phyloP scores from a whole-genome alignment of 2,113 vertebrate genomes.

The Strix aluco region DNA sequence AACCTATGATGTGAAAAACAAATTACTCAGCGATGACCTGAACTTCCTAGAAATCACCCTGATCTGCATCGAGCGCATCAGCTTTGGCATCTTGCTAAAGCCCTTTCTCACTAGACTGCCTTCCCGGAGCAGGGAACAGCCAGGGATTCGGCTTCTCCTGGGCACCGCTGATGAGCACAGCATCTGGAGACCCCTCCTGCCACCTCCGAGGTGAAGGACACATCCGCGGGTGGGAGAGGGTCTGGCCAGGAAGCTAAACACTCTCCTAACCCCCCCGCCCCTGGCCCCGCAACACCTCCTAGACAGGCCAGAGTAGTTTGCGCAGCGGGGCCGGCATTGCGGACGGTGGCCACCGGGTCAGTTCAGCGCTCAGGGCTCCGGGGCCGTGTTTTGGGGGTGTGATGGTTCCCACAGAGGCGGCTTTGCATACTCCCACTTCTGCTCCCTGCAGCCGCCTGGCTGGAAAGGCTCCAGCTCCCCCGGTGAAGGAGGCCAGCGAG shows the following conservation, averaged over 20 bases:
- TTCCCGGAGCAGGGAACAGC: background rate
- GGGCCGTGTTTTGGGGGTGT: background rate
- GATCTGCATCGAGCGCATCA: background rate
- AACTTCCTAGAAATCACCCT: conserved; percentile 30
- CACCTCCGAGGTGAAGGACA: too few species aligned
- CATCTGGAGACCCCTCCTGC: background rate
- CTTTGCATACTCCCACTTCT: background rate
- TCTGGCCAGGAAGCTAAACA: background rate
- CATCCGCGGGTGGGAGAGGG: background rate
- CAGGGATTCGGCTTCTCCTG: background rate
- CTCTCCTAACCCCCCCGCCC: background rate
- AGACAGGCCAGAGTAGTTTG: background rate
- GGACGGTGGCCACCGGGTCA: background rate
- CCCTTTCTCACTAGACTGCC: background rate
- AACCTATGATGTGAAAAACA: background rate
- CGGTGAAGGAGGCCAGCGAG: background rate
- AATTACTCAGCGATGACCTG: background rate
- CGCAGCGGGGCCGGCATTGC: rapidly evolving
- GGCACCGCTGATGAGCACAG: background rate
- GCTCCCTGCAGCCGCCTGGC: background rate
- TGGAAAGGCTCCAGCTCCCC: background rate
- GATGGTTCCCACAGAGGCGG: background rate
- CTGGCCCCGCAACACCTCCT: rapidly evolving
- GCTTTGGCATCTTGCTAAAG: background rate
- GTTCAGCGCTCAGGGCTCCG: background rate